These are phyloP conservation scores for Willowsia nigromaculata DNA, from an alignment of 2,888 invertebrate genomes.

Conservation along the genomic window DNA sequence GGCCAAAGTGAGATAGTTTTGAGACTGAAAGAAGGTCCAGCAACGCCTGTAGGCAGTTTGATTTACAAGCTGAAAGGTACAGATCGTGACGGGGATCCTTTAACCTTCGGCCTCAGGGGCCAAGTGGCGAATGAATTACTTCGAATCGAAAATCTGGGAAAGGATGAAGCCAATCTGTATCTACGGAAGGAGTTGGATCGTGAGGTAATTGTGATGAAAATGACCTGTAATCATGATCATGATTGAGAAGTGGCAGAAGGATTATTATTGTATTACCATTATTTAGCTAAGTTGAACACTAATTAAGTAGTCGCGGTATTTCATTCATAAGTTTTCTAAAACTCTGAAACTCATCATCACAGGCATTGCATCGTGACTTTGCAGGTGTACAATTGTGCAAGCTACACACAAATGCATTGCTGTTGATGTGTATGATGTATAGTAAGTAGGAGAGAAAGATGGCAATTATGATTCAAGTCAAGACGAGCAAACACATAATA, in stretches of 20 bases:
- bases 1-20: conserved; percentile 95
- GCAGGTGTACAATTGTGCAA: conserved; percentile 16
- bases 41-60: conserved; percentile 90
- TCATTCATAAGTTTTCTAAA: conserved; percentile 5
- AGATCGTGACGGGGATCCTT: conserved; percentile 92
- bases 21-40: conserved; percentile 91
- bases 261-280: conserved; percentile 26
- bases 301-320: conserved; percentile 33
- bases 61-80: conserved; percentile 90
- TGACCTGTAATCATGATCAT: conserved; percentile 52
- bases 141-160: conserved; percentile 89
- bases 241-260: neutral
- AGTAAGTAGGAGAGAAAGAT: conserved; percentile 14
- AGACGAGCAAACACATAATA: neutral
- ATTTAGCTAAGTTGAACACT: conserved; percentile 4
- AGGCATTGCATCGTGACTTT: conserved; percentile 37
- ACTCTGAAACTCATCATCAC: neutral
- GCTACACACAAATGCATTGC: neutral
- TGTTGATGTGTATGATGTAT: too few species aligned
- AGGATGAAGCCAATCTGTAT: conserved; percentile 92
- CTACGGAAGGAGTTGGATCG: conserved; percentile 93
- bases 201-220: conserved; percentile 84
- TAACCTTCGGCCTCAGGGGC: conserved; percentile 90
- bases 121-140: conserved; percentile 89
- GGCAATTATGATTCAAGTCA: neutral